Conservation (phyloP, 2,888 invertebrate species). For the Taphrorychus bicolor region DNA sequence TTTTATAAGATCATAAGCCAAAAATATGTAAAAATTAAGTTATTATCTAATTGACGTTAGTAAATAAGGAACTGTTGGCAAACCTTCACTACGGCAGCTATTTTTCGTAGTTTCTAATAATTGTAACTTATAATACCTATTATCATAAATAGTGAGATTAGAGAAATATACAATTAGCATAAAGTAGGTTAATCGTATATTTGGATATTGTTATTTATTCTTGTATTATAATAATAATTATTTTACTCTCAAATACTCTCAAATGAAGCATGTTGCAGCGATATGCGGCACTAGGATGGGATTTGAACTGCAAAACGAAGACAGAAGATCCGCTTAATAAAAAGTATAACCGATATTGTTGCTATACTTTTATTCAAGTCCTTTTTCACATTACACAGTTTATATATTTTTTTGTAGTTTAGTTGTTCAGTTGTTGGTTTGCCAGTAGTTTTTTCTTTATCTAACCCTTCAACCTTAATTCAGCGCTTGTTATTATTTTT, state of each 20-base stretch:
- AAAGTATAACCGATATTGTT: constrained; percentile 5
- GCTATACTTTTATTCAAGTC: background rate
- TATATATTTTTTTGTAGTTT: constrained; percentile 9
- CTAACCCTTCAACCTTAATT: background rate
- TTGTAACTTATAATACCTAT: no score
- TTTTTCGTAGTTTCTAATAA: no score
- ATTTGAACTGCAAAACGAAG: background rate
- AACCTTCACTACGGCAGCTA: constrained; percentile 63
- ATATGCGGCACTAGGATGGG: no score
- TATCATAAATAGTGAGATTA: background rate
- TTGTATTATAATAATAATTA: background rate
- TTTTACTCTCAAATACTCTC: no score
- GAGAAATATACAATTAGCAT: background rate
- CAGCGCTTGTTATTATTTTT: constrained; percentile 17
- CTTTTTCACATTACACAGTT: background rate
- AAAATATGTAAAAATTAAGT: background rate
- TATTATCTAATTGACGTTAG: background rate
- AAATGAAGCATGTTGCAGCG: background rate
- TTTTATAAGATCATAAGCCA: background rate
- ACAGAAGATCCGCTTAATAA: constrained; percentile 16
- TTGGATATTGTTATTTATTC: background rate
- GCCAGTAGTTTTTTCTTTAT: constrained; percentile 55
- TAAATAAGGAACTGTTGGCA: constrained; percentile 60
- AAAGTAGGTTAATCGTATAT: background rate
- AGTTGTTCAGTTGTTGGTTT: constrained; percentile 56